phyloP scores from a whole-genome alignment of 2,797 vertebrate genomes.

The Danio tinwini region DNA sequence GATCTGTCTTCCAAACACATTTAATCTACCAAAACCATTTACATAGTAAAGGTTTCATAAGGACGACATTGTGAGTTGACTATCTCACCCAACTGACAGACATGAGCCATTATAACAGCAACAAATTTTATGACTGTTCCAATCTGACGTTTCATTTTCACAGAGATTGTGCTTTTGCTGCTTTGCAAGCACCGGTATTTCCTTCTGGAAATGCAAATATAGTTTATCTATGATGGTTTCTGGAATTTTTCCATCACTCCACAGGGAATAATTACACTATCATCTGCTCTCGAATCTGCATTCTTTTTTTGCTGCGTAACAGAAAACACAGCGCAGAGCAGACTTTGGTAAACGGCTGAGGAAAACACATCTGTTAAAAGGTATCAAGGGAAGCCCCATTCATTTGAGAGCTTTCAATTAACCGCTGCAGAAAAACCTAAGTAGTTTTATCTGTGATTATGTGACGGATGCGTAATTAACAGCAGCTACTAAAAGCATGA shows the following conservation, averaged over 20 bases:
- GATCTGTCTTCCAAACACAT: neutral
- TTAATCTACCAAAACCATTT: neutral
- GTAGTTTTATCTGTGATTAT: constrained; percentile 3
- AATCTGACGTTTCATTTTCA: constrained; percentile 8
- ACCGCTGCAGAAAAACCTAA: neutral
- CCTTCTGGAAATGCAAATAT: neutral
- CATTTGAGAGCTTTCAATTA: constrained; percentile 31
- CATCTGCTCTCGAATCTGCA: constrained; percentile 18
- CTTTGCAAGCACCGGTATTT: neutral
- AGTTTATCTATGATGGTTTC: neutral
- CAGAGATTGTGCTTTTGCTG: neutral
- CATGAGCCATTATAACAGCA: neutral
- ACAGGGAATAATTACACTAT: constrained; percentile 25
- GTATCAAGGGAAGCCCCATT: constrained; percentile 10
- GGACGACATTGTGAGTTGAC: neutral
- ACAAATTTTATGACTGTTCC: constrained; percentile 1
- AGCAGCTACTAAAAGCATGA: neutral
- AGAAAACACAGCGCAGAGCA: neutral
- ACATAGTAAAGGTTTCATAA: neutral
- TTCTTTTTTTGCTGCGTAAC: neutral
- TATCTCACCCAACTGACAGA: neutral
- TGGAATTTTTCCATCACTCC: constrained; percentile 13
- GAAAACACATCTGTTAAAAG: constrained; percentile 28
- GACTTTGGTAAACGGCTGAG: constrained; percentile 11
- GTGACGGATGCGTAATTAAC: constrained; percentile 7